Percentiles rank a stretch among this genome's conserved stretches.
These are phyloP conservation scores for Promerops cafer DNA, from an alignment of 2,113 vertebrate species.

Conservation along the genomic window DNA sequence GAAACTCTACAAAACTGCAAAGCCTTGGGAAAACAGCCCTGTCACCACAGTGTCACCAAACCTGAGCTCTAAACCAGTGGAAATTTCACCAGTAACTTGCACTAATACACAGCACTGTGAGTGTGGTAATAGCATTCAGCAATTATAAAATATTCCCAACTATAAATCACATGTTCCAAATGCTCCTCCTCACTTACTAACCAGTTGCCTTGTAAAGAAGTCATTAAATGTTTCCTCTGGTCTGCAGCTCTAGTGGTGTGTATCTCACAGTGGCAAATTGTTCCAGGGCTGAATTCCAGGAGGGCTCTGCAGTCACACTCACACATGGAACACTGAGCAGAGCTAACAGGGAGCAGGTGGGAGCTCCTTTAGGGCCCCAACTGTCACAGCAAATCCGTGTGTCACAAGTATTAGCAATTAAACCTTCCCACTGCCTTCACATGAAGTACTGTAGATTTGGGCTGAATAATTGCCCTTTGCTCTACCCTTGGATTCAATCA, in stretches of 20 bases:
- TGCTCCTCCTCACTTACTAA: not conserved
- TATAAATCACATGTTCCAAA: not conserved
- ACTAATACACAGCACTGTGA: not conserved
- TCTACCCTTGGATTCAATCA: fast-evolving
- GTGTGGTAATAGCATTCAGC: not conserved
- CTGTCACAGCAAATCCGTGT: not conserved
- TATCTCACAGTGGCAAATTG: not conserved
- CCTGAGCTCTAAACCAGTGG: not conserved
- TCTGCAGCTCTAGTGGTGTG: not conserved
- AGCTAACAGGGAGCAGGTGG: not conserved
- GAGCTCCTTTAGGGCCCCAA: not conserved
- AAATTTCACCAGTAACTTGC: not conserved
- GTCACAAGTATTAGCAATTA: not conserved
- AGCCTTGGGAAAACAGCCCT: not conserved
- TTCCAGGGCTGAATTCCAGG: not conserved
- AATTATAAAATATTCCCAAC: not conserved
- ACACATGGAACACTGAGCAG: not conserved
- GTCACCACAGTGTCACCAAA: not conserved
- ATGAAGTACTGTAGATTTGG: not conserved
- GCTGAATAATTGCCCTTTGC: not conserved
- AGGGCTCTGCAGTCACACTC: not conserved
- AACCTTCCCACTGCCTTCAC: not conserved
- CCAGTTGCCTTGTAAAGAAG: not conserved
- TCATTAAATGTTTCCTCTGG: not conserved
- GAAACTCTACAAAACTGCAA: not conserved